Base-by-base conservation (phyloP, 2,113 vertebrate species). In the Anseranas semipalmata region DNA sequence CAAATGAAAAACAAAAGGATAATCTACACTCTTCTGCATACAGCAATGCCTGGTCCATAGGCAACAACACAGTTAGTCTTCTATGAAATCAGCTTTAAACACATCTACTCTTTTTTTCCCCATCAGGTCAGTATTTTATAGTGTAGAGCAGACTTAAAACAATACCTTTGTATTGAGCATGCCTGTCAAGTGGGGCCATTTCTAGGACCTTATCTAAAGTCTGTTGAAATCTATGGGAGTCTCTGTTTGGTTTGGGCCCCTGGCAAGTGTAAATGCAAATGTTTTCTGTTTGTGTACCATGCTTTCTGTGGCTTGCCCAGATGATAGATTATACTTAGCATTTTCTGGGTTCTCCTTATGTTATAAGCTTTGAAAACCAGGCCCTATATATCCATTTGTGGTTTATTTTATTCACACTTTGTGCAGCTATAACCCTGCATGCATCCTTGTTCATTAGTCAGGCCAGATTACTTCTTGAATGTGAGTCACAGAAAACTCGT, bases 11-110 rank as follows among this genome's bases (percentile, higher is more conserved):
- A 0, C 30, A 35, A 14, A 48, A 21, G 25, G 17, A n/a, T 63
- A 50, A 79, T 22, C 43, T 59, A 0, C 18, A 87, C 13, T 12
- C n/a, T 82, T 63, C 28, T 20, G 2, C 1, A 0, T 59, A 12
- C 15, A 56, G 9, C 2, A 9, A 8, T 60, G 28, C 24, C 20
- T 12, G 77, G 45, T 58, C 50, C 12, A 4, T 12, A 63, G 27
- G 18, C 32, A 67, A 19, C 5, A 63, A 32, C 27, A 2, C 18
- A 24, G 33, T n/a, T 56, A 50, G 22, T 43, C 10, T 80, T 70
- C 32, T 63, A 2, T 53, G 60, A 25, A 59, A 74, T 52, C 35
- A 73, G 16, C 32, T 85, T 71, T 78, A 73, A 85, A 60, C 19
- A 33, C 37, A 45, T 65, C 10, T 15, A 19, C 37, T 52, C 35